Percentiles rank a stretch among this genome's conserved stretches.
Conservation (phyloP, 2,797 vertebrate genomes). For the Gouania willdenowi region DNA sequence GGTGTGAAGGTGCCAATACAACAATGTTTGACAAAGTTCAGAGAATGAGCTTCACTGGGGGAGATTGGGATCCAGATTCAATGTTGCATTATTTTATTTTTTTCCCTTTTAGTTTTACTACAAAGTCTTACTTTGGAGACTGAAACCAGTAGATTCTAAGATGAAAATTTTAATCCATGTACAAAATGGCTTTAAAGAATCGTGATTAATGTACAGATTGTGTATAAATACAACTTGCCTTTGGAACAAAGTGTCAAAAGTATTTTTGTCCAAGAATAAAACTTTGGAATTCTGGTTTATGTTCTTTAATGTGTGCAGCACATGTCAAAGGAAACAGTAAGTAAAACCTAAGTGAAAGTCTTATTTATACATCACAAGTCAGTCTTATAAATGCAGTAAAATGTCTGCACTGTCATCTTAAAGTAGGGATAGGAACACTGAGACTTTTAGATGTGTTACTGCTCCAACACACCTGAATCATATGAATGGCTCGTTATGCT, state of each 20-base stretch:
- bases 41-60: too few species aligned
- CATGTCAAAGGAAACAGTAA: conserved; percentile 36
- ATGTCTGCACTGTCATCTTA: too few species aligned
- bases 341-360: too few species aligned
- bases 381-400: too few species aligned
- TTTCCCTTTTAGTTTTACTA: conserved; percentile 15
- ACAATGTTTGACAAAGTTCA: too few species aligned
- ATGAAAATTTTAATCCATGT: conserved; percentile 49
- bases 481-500: too few species aligned
- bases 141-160: conserved; percentile 7
- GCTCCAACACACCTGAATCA: too few species aligned
- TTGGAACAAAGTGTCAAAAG: conserved; percentile 71
- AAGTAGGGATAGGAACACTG: too few species aligned
- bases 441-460: too few species aligned
- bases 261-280: conserved; percentile 86
- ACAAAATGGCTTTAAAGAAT: conserved; percentile 76
- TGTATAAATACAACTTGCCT: conserved; percentile 79
- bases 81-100: conserved; percentile 9
- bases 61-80: too few species aligned
- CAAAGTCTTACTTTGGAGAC: conserved; percentile 45
- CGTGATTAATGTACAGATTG: conserved; percentile 75
- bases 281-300: conserved; percentile 61
- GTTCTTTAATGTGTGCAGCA: neutral
- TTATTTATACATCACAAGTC: too few species aligned
- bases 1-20: neutral